Evolutionary conservation across 2,113 vertebrate genomes (phyloP).

Genomic region (Aptenodytes forsteri): DNA sequence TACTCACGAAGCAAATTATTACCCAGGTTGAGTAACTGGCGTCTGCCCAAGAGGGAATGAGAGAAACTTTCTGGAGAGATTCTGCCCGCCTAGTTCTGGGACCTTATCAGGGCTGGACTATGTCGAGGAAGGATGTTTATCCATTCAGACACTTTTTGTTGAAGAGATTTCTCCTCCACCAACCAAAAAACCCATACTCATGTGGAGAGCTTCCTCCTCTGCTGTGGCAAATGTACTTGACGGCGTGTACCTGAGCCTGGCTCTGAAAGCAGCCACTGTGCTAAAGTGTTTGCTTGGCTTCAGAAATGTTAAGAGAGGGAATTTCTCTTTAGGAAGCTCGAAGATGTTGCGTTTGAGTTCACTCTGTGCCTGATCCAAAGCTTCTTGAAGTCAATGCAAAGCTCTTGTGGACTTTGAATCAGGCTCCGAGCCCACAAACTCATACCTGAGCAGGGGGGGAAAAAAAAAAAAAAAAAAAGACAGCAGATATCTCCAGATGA

Average conservation of each 20-base stretch:
- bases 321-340: conserved; percentile 19
- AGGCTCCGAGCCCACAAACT: background rate
- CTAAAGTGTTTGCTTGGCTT: conserved; percentile 54
- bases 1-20: background rate
- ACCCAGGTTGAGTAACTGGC: background rate
- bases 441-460: background rate
- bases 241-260: background rate
- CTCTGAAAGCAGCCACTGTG: conserved; percentile 52
- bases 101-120: conserved; percentile 15
- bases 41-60: background rate
- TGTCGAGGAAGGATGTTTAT: conserved; percentile 45
- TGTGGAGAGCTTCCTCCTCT: conserved; percentile 59
- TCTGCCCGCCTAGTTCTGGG: background rate
- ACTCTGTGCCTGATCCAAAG: background rate
- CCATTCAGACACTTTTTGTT: conserved; percentile 25
- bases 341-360: background rate
- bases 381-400: background rate
- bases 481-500: background rate
- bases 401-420: background rate
- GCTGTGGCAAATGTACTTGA: conserved; percentile 31
- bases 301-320: conserved; percentile 44
- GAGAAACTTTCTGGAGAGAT: background rate
- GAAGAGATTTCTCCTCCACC: conserved; percentile 38
- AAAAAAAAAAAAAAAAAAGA: background rate
- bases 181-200: background rate